These are phyloP conservation scores for Andricus quercusramuli DNA, from an alignment of 2,888 invertebrate species.

Conservation along the genomic window DNA sequence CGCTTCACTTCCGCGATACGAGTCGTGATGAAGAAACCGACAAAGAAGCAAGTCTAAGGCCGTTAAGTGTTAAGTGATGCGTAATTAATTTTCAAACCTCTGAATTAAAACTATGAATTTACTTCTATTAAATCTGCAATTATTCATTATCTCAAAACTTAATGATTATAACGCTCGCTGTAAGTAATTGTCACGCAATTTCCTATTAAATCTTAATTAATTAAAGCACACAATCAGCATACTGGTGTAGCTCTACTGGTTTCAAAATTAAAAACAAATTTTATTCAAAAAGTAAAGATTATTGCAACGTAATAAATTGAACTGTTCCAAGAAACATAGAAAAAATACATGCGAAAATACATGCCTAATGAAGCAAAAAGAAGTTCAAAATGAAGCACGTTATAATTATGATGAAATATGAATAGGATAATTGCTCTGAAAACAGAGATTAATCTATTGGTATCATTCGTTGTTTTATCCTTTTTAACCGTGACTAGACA, in stretches of 20 bases:
- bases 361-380: neutral
- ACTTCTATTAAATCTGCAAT: neutral
- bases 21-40: neutral
- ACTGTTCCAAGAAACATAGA: neutral
- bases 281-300: neutral
- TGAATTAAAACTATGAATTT: neutral
- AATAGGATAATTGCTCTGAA: neutral
- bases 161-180: neutral
- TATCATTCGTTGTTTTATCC: neutral
- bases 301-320: neutral
- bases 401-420: neutral
- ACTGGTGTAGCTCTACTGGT: neutral
- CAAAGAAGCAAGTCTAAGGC: conserved; percentile 20
- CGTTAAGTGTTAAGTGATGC: conserved; percentile 5
- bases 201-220: neutral
- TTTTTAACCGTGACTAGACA: too few species aligned
- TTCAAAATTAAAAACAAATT: neutral
- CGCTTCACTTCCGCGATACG: conserved; percentile 22
- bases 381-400: neutral
- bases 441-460: neutral
- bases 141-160: neutral
- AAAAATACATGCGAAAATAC: conserved; percentile 1
- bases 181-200: neutral
- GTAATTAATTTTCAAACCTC: conserved; percentile 4
- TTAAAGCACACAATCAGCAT: conserved; percentile 7